These are phyloP conservation scores for Dicrurus megarhynchus DNA, from an alignment of 2,113 vertebrate species.

Conservation along the genomic window DNA sequence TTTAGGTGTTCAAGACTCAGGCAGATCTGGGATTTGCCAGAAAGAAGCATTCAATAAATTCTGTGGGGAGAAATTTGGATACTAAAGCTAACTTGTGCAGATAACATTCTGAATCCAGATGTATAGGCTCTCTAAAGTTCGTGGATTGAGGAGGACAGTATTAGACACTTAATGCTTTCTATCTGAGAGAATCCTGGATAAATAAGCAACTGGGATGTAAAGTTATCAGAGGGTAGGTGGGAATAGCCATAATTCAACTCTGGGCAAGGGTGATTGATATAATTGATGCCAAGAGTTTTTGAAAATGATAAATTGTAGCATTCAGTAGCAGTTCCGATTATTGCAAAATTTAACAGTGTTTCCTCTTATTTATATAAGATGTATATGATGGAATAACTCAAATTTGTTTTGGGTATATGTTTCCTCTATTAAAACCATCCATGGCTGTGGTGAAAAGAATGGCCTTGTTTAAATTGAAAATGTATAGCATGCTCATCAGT, in stretches of 20 bases:
- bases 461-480: background rate
- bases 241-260: background rate
- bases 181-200: background rate
- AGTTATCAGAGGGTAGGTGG: background rate
- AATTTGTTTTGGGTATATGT: background rate
- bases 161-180: background rate
- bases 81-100: background rate
- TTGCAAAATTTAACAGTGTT: background rate
- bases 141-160: fast-evolving
- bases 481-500: background rate
- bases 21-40: background rate
- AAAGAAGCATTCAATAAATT: background rate
- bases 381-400: background rate
- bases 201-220: background rate
- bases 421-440: background rate
- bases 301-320: background rate
- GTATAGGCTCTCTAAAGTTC: background rate
- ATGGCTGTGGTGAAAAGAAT: background rate
- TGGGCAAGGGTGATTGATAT: fast-evolving
- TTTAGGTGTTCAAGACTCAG: background rate
- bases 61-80: background rate
- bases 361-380: background rate
- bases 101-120: background rate
- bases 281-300: background rate
- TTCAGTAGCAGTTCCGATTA: background rate